Conservation (phyloP, 2,113 vertebrate genomes). For the Phoenicopterus ruber region DNA sequence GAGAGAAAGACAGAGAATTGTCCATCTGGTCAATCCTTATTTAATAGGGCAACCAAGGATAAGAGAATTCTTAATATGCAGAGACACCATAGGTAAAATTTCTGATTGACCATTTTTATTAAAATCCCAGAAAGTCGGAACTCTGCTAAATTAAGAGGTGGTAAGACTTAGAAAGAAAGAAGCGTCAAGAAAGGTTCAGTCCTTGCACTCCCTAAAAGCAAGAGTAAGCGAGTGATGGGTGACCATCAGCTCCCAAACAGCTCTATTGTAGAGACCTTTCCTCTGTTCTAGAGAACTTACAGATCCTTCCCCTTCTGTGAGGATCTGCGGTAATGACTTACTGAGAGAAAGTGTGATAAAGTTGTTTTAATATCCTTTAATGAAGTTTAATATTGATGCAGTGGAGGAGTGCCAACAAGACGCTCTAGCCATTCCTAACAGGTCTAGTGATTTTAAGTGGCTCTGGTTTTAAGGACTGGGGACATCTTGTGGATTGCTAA, state of each 20-base stretch:
- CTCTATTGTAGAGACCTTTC: background rate
- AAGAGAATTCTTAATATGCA: background rate
- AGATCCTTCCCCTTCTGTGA: background rate
- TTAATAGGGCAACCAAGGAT: conserved; percentile 50
- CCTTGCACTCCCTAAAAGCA: background rate
- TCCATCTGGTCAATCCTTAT: conserved; percentile 64
- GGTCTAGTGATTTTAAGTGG: background rate
- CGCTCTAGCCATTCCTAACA: background rate
- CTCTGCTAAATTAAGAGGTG: background rate
- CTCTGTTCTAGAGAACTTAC: background rate
- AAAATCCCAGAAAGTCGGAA: background rate
- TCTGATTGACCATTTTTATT: conserved; percentile 2
- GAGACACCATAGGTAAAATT: background rate
- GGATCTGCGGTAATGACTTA: background rate
- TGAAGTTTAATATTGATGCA: background rate
- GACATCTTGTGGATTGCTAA: background rate
- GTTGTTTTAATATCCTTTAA: background rate
- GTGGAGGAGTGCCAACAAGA: background rate
- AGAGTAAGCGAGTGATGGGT: background rate
- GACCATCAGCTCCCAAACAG: background rate
- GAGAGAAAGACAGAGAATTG: conserved; percentile 28
- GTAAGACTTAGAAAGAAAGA: background rate
- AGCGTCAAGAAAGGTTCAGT: background rate
- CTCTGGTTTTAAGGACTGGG: background rate
- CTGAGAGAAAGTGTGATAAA: background rate